Base-by-base conservation (phyloP, 2,888 invertebrate genomes). In the Catocala sponsa region DNA sequence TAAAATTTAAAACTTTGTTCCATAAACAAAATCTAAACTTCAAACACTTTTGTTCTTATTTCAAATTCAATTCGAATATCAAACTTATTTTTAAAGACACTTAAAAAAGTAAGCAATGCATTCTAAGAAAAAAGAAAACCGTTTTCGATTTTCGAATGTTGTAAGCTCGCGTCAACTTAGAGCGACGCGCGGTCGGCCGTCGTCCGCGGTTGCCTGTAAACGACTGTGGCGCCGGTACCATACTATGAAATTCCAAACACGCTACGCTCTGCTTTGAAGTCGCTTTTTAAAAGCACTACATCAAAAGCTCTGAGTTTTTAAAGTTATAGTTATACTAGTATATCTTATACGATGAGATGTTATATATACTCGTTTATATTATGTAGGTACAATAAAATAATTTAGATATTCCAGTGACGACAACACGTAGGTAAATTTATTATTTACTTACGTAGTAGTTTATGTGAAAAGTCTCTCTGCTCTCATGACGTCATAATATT, bases 171-270 rank as follows among this genome's bases (percentile, higher is more conserved):
- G 60, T 44, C 55, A 75, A 75, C 51, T 75, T 75, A 12, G 53
- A 41, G 56, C 59, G 60, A 46, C 62, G 63, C 65, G 70, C 75
- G 61, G 60, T 61, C 72, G 68, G 68, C 66, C 74, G 73, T 44
- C 65, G 44, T 42, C 59, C 62, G 48, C 68, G 66, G 55, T 65
- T 54, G 75, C 65, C 57, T 44, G 53, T 50, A 59, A 59, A 71
- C 68, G 66, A 75, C 74, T 75, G 73, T 73, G 58, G 51, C 35
- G 43, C 32, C 11, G 25, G 15, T 9, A 7, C 56, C 46, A 49
- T 52, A 65, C 11, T 46, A 43, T 7, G 35, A 15, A 47, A 38
- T 55, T n/a, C 13, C 12, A 47, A 47, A 13, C 13, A 48, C 5
- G 6, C 5, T 10, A 12, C 25, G 25, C 53, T 53, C 11, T 33